phyloP scores from a whole-genome alignment of 2,797 vertebrate genomes.

The Sebastes variabilis region DNA sequence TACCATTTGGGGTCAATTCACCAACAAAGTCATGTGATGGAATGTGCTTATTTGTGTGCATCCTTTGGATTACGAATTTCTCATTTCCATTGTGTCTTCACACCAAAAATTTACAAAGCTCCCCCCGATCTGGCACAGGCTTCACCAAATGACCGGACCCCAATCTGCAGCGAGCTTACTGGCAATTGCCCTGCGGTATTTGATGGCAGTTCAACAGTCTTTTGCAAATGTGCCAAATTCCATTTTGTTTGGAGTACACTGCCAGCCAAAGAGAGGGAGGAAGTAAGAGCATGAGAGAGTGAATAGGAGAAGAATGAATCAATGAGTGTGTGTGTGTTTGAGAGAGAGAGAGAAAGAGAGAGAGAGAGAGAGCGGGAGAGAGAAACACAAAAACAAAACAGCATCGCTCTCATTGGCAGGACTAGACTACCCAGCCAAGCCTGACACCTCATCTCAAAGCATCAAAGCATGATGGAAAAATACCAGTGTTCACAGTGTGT shows the following conservation, averaged over 20 bases:
- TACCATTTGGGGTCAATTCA: not conserved
- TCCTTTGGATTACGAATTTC: not conserved
- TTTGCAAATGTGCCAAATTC: constrained; percentile 54
- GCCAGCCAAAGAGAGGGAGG: constrained; percentile 50
- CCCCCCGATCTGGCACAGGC: not conserved
- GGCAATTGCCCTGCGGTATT: constrained; percentile 14
- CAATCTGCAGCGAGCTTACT: constrained; percentile 16
- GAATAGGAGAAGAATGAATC: constrained; percentile 46
- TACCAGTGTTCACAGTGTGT: constrained; percentile 66
- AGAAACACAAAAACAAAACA: constrained; percentile 52
- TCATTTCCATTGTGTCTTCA: not conserved
- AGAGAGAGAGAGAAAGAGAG: not conserved
- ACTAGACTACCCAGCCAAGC: constrained; percentile 38
- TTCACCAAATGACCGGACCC: not conserved
- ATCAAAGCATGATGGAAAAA: constrained; percentile 77
- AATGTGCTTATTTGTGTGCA: not conserved
- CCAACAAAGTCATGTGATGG: not conserved
- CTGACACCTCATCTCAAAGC: constrained; percentile 54
- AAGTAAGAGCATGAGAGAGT: constrained; percentile 30
- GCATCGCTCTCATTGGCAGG: constrained; percentile 49
- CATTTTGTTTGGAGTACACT: constrained; percentile 62
- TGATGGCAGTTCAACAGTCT: constrained; percentile 25
- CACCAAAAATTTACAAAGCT: not conserved
- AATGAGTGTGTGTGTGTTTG: constrained; percentile 43
- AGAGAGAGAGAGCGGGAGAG: constrained; percentile 21